phyloP scores from a whole-genome alignment of 2,113 vertebrate genomes.

The Anser brachyrhynchus region DNA sequence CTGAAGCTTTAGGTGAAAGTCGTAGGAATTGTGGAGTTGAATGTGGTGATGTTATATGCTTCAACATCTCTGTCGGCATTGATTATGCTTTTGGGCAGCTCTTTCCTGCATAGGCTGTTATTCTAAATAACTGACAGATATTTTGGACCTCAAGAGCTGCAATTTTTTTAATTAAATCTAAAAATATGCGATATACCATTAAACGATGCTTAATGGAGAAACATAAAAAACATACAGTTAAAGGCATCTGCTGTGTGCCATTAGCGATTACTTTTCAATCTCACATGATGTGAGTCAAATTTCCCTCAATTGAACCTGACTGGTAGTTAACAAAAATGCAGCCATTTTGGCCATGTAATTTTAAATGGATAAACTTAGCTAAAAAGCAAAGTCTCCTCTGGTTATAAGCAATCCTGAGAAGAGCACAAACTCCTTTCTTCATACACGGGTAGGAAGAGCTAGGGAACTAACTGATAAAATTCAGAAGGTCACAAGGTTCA shows the following conservation, averaged over 20 bases:
- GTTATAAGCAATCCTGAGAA: background rate
- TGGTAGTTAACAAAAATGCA: background rate
- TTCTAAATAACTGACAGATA: background rate
- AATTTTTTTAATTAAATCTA: background rate
- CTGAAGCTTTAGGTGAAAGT: background rate
- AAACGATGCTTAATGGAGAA: background rate
- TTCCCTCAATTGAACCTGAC: background rate
- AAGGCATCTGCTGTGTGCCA: background rate
- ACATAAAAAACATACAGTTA: background rate
- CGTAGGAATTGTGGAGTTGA: background rate
- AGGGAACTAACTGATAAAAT: background rate
- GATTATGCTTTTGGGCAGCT: background rate
- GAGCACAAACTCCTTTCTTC: background rate
- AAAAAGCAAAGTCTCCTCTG: background rate
- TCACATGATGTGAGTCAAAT: background rate
- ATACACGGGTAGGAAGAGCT: background rate
- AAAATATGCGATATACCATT: background rate
- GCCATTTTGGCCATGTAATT: background rate
- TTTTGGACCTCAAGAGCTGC: background rate
- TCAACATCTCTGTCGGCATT: background rate
- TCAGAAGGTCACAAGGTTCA: background rate
- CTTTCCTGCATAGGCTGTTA: background rate
- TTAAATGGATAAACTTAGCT: background rate
- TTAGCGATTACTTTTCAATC: background rate
- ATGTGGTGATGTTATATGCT: background rate